Base-by-base conservation (phyloP, 2,888 invertebrate genomes). In the Tenthredo mesomela region DNA sequence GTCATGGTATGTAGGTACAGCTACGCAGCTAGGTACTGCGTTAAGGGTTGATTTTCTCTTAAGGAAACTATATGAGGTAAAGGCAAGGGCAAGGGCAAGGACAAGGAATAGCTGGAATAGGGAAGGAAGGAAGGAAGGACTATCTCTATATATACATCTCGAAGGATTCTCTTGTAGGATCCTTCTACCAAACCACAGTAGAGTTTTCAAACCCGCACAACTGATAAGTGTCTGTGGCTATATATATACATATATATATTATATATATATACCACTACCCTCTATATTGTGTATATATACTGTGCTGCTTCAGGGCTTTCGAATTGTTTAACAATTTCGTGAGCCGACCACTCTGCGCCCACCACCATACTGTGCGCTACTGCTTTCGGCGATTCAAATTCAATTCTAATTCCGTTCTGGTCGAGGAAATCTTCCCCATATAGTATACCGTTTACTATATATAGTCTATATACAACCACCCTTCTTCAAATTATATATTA, bases 321-420 rank as follows among this genome's bases (percentile, higher is more conserved):
- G 29, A 77, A 77, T 77, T 78, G 78, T 54, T 78, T 33, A 78
- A 78, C 78, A 78, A 78, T 78, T 78, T 33, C 78, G 54, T n/a
- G 33, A 78, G 58, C 29, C 75, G 10, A 18, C n/a, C n/a, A n/a
- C 40, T 7, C 10, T 10, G 1, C 21, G 7, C 3, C 29, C 9
- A 15, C 47, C 29, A n/a, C n/a, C n/a, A n/a, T 29, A 29, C 29
- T 29, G 2, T 2, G n/a, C n/a, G n/a, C 3, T 18, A 37, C 15
- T 18, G 37, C 70, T 50, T 58, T 33, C 12, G 78, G 25, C 21
- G 43, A 15, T 43, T 47, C 47, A 75, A 75, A 78, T 78, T 78
- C 47, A 78, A 78, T 78, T 78, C 54, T 58, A 78, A 78, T 78
- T 78, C 78, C 54, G n/a, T 54, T 54, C 2, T 29, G 54, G 78